phyloP scores from a whole-genome alignment of 2,888 invertebrate genomes.

The Stegana nigrithorax region DNA sequence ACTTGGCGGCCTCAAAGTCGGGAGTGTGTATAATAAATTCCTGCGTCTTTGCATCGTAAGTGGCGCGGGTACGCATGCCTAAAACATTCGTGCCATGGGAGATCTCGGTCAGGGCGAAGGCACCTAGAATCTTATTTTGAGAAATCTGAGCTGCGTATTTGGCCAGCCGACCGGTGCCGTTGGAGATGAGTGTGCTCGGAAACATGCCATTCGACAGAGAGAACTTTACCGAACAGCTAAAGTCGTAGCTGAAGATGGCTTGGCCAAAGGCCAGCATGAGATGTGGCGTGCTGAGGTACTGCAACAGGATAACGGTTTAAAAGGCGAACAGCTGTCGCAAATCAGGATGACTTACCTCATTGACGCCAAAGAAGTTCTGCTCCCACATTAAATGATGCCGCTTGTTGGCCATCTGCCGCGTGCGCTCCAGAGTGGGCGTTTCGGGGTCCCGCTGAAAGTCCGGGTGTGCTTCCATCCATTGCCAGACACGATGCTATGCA shows the following conservation, averaged over 20 bases:
- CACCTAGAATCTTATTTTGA: slow-evolving; percentile 72
- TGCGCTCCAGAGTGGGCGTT: slow-evolving; percentile 71
- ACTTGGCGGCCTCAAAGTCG: slow-evolving; percentile 82
- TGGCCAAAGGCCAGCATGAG: slow-evolving; percentile 70
- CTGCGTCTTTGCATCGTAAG: slow-evolving; percentile 78
- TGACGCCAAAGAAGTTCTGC: slow-evolving; percentile 71
- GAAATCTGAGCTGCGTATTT: slow-evolving; percentile 69
- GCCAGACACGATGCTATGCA: slow-evolving; percentile 72
- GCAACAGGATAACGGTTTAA: slow-evolving; percentile 31
- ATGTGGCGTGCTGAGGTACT: slow-evolving; percentile 71
- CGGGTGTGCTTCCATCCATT: slow-evolving; percentile 72
- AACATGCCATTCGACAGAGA: slow-evolving; percentile 77
- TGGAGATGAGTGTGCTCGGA: slow-evolving; percentile 74
- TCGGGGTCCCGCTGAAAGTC: slow-evolving; percentile 71
- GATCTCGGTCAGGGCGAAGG: slow-evolving; percentile 90
- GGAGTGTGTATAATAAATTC: slow-evolving; percentile 82
- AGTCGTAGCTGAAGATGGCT: slow-evolving; percentile 72
- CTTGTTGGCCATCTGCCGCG: slow-evolving; percentile 72
- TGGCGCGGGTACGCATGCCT: slow-evolving; percentile 87
- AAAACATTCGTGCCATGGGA: slow-evolving; percentile 89
- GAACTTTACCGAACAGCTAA: slow-evolving; percentile 75
- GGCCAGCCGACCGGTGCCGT: slow-evolving; percentile 76
- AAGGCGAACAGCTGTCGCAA: not conserved
- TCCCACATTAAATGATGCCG: slow-evolving; percentile 76
- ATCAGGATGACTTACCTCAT: slow-evolving; percentile 44